These are phyloP conservation scores for Avahi laniger DNA, from an alignment of 2,797 vertebrate species.

Conservation along the genomic window DNA sequence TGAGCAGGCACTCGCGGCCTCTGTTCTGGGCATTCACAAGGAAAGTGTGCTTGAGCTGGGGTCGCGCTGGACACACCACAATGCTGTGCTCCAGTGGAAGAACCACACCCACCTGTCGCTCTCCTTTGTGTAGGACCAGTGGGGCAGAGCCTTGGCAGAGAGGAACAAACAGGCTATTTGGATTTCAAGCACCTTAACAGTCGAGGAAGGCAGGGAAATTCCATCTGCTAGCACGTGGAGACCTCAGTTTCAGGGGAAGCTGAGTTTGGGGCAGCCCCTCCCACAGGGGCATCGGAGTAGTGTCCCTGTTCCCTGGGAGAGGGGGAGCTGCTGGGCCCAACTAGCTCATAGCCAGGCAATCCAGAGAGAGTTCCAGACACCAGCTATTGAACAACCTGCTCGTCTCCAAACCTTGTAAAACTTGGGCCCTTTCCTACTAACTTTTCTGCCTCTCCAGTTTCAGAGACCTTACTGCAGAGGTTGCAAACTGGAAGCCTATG, in stretches of 20 bases:
- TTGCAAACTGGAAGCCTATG: not conserved
- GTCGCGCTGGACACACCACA: not conserved
- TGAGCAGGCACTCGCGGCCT: accelerated
- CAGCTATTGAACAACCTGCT: not conserved
- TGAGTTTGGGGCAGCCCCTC: not conserved
- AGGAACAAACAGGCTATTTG: not conserved
- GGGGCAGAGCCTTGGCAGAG: not conserved
- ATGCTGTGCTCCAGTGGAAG: too few species aligned
- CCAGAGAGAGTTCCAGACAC: not conserved
- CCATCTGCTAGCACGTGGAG: not conserved
- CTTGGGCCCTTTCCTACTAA: not conserved
- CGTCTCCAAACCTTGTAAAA: not conserved
- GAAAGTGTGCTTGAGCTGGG: not conserved
- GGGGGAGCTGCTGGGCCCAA: not conserved
- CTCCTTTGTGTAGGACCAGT: not conserved
- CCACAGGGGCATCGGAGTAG: not conserved
- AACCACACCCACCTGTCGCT: accelerated
- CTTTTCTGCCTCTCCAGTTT: not conserved
- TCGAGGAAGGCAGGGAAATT: not conserved
- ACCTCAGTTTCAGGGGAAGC: not conserved
- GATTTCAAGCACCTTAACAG: not conserved
- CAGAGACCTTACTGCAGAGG: not conserved
- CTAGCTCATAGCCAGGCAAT: not conserved
- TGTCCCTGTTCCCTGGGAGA: not conserved
- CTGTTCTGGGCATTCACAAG: not conserved